Evolutionary conservation across 2,888 invertebrate species (phyloP), one percentile per base, ranked within the genome.

Genomic region (Melinopterus prodromus): DNA sequence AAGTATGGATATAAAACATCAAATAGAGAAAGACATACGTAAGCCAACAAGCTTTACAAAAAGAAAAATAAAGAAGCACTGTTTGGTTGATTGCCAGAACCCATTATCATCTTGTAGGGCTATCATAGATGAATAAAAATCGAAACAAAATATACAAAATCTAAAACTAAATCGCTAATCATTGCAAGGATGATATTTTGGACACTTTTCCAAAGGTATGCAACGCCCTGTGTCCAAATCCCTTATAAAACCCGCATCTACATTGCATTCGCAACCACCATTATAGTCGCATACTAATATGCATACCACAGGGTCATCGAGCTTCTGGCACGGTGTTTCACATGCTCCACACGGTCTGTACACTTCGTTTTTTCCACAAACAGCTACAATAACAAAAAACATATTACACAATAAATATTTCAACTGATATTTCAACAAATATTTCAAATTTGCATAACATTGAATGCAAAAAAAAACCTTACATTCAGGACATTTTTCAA

Each of bases 181-280:
- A 6, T 53, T 53, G 5, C 53, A 53, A 53, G 53, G 12, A 53
- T 53, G 53, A 12, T 53, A 53, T 53, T 53, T 53, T 16, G 74
- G 77, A 36, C 82, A 82, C 6, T 77, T 14, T 26, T 81, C 82
- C 36, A 15, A 69, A 0, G 78, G 80, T 6, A 82, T 71, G 71
- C 82, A 82, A 69, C 69, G 35, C 0, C 71, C 53, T 5, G 12
- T 72, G 2, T 37, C 53, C 12, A 6, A 53, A 53, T 53, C 53
- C 53, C 53, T 53, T 9, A 53, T 53, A 9, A 53, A 53, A 9
- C 53, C 53, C 53, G 2, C 53, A 1, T 26, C 2, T 26, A 1
- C 2, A 26, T 12, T 53, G 53, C 53, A 53, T 53, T 53, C 53
- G 12, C 53, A 53, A 53, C 53, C 53, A 53, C 53, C 53, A 4